phyloP scores from a whole-genome alignment of 2,797 vertebrate genomes.

The Hydrolagus colliei region DNA sequence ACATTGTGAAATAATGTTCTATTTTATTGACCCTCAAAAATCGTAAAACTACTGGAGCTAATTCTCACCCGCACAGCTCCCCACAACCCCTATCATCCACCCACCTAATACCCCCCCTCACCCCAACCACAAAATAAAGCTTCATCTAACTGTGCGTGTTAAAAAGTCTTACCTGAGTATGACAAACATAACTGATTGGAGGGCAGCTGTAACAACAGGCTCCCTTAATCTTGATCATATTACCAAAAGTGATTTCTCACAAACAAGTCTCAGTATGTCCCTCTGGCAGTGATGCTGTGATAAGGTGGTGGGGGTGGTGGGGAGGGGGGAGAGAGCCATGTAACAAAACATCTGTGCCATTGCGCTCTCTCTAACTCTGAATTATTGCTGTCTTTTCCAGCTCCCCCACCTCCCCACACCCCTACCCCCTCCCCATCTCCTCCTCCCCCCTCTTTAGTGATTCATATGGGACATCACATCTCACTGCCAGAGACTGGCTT shows the following conservation, averaged over 20 bases:
- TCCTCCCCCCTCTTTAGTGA: slow-evolving; percentile 49
- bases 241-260: slow-evolving; percentile 56
- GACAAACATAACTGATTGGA: slow-evolving; percentile 39
- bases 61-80: no score
- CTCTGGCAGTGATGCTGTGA: slow-evolving; percentile 55
- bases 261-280: slow-evolving; percentile 47
- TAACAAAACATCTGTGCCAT: slow-evolving; percentile 56
- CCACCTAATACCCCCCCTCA: no score
- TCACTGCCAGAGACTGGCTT: slow-evolving; percentile 54
- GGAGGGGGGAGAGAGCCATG: not conserved
- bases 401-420: slow-evolving; percentile 1
- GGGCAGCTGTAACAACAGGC: slow-evolving; percentile 48
- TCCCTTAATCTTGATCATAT: slow-evolving; percentile 50
- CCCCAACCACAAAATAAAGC: not conserved
- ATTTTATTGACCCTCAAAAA: slow-evolving; percentile 31
- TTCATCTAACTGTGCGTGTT: slow-evolving; percentile 32
- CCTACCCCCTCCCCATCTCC: slow-evolving; percentile 43
- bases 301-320: slow-evolving; percentile 42
- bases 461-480: slow-evolving; percentile 58
- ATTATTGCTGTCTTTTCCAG: slow-evolving; percentile 51
- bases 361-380: slow-evolving; percentile 45
- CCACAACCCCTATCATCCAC: no score
- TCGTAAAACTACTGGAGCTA: not conserved
- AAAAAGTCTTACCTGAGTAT: slow-evolving; percentile 41
- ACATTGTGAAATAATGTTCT: slow-evolving; percentile 18